Percentiles rank a stretch among this genome's conserved stretches.
Evolutionary conservation across 2,888 invertebrate species (phyloP).

Genomic region (Luperina nickerlii): DNA sequence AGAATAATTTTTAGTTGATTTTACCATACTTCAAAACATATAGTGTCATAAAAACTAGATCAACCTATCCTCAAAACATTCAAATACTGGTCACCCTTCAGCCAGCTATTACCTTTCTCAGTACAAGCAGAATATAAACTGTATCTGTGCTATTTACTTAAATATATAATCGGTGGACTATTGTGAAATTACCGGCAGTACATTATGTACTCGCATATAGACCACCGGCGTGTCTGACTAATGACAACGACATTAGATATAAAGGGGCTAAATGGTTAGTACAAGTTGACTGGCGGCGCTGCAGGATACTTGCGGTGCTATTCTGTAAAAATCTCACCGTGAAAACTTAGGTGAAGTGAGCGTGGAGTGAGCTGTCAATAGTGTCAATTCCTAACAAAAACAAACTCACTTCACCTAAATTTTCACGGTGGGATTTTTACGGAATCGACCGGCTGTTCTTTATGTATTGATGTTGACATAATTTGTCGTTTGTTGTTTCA

Average conservation of each 20-base stretch:
- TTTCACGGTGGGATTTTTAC: too few species aligned
- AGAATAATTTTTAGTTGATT: neutral
- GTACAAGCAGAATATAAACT: conserved; percentile 62
- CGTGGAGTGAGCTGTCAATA: too few species aligned
- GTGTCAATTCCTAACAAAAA: too few species aligned
- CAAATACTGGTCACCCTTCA: conserved; percentile 27
- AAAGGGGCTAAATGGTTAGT: conserved; percentile 3
- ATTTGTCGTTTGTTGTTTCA: conserved; percentile 24
- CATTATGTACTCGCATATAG: conserved; percentile 59
- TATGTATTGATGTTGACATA: conserved; percentile 6
- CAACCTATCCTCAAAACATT: neutral
- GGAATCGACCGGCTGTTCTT: too few species aligned
- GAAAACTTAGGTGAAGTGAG: too few species aligned
- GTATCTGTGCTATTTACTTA: conserved; percentile 68
- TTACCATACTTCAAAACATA: too few species aligned
- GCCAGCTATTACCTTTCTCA: conserved; percentile 63
- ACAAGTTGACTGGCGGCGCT: neutral
- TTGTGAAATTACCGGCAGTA: conserved; percentile 61
- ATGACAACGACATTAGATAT: conserved; percentile 39
- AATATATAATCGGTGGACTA: conserved; percentile 64
- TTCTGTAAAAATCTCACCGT: too few species aligned
- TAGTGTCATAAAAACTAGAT: conserved; percentile 8
- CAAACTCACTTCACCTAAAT: too few species aligned
- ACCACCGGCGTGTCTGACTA: conserved; percentile 56
- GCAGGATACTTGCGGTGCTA: too few species aligned